phyloP scores from a whole-genome alignment of 2,113 vertebrate species.

The Pleuronectes platessa region DNA sequence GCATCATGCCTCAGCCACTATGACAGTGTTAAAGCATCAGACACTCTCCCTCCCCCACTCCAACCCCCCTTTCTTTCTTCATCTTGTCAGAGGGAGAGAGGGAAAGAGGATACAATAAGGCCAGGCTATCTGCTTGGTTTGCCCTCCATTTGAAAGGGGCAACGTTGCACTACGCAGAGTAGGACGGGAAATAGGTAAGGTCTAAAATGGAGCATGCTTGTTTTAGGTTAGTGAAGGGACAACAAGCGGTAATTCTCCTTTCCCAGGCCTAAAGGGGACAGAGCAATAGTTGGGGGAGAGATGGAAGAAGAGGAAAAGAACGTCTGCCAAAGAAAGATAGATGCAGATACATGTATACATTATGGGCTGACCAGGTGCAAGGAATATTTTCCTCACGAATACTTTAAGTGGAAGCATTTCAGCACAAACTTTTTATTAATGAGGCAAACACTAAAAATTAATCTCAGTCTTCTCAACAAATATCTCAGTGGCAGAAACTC shows the following conservation, averaged over 20 bases:
- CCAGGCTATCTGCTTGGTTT: constrained; percentile 58
- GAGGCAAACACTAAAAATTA: constrained; percentile 31
- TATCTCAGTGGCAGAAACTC: constrained; percentile 1
- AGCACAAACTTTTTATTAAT: constrained; percentile 12
- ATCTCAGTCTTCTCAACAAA: constrained; percentile 19
- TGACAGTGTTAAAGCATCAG: constrained; percentile 44
- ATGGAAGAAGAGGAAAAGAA: constrained; percentile 12
- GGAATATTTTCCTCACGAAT: constrained; percentile 7
- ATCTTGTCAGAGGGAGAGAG: constrained; percentile 42
- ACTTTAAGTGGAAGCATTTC: constrained; percentile 10
- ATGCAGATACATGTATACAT: not conserved
- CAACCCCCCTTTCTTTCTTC: constrained; percentile 34
- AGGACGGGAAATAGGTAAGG: constrained; percentile 31
- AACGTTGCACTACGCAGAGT: constrained; percentile 58
- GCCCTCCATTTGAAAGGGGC: constrained; percentile 67
- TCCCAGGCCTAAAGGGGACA: constrained; percentile 44
- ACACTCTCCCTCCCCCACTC: constrained; percentile 30
- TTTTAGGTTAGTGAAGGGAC: constrained; percentile 64
- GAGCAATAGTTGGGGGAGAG: constrained; percentile 28
- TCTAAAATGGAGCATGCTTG: constrained; percentile 65
- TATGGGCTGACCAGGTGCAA: constrained; percentile 21
- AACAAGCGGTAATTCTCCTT: constrained; percentile 62
- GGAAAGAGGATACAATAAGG: constrained; percentile 68
- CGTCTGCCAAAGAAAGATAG: constrained; percentile 34
- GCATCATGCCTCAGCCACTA: constrained; percentile 29